phyloP scores from a whole-genome alignment of 2,888 invertebrate species.

The Selenia dentaria region DNA sequence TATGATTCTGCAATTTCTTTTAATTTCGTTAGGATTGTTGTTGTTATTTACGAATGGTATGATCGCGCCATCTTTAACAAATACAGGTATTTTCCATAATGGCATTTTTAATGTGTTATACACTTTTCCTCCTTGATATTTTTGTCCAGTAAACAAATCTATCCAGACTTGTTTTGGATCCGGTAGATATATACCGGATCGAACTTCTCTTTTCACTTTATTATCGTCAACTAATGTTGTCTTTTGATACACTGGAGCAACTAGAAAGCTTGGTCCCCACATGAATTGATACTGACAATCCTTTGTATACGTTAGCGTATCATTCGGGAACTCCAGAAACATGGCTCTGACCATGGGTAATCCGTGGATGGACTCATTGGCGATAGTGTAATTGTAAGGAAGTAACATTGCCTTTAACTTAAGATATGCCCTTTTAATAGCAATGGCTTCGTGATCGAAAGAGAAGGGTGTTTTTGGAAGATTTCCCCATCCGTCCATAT shows the following conservation, averaged over 20 bases:
- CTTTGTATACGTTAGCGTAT: slow-evolving; percentile 54
- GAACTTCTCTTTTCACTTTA: slow-evolving; percentile 35
- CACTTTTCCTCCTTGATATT: slow-evolving; percentile 71
- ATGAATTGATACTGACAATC: slow-evolving; percentile 76
- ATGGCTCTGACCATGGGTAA: slow-evolving; percentile 75
- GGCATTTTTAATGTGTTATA: slow-evolving; percentile 62
- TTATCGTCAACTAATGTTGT: slow-evolving; percentile 33
- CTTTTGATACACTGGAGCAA: slow-evolving; percentile 66
- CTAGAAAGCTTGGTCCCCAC: slow-evolving; percentile 75
- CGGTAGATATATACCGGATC: slow-evolving; percentile 67
- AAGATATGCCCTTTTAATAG: slow-evolving; percentile 70
- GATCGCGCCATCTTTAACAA: slow-evolving; percentile 70
- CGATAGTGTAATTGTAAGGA: slow-evolving; percentile 73
- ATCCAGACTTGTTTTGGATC: slow-evolving; percentile 65
- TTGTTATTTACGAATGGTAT: slow-evolving; percentile 71
- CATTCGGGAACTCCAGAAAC: slow-evolving; percentile 70
- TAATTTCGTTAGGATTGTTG: slow-evolving; percentile 66
- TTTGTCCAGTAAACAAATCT: slow-evolving; percentile 69
- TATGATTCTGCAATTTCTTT: slow-evolving; percentile 58
- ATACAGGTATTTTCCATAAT: slow-evolving; percentile 73
- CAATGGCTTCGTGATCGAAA: slow-evolving; percentile 60
- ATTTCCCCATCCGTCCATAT: slow-evolving; percentile 78
- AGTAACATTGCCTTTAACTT: slow-evolving; percentile 73
- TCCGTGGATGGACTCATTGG: slow-evolving; percentile 58
- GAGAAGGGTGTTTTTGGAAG: slow-evolving; percentile 69